Evolutionary conservation across 2,113 vertebrate species (phyloP).

Genomic region (Redunca redunca): DNA sequence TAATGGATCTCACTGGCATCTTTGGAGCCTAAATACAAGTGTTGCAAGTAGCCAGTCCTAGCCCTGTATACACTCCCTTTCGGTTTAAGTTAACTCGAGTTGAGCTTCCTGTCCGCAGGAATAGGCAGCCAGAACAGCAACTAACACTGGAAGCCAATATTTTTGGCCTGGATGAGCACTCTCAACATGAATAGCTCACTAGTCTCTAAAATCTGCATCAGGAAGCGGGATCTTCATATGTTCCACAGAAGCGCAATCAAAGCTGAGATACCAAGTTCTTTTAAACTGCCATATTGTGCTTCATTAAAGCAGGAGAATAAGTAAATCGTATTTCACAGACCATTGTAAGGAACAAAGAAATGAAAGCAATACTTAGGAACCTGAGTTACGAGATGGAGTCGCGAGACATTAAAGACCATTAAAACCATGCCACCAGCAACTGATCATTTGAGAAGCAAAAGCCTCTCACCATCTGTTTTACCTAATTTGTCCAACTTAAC

Average conservation of each 20-base stretch:
- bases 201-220: neutral
- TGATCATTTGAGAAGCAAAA: conserved; percentile 42
- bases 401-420: conserved; percentile 24
- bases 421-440: conserved; percentile 28
- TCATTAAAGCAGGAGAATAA: neutral
- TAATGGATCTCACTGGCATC: neutral
- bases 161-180: neutral
- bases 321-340: neutral
- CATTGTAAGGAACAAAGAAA: conserved; percentile 20
- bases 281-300: fast-evolving
- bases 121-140: neutral
- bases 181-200: neutral
- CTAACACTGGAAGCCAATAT: neutral
- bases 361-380: neutral
- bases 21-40: neutral
- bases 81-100: neutral
- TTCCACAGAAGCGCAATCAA: neutral
- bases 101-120: neutral
- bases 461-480: conserved; percentile 58
- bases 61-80: neutral
- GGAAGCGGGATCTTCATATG: neutral
- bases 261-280: neutral
- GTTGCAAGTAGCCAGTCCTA: neutral
- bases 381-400: neutral
- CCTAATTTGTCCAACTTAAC: conserved; percentile 40